Percentiles rank a stretch among this genome's conserved stretches.
Conservation (phyloP, 2,797 vertebrate genomes). For the Pipistrellus pipistrellus region DNA sequence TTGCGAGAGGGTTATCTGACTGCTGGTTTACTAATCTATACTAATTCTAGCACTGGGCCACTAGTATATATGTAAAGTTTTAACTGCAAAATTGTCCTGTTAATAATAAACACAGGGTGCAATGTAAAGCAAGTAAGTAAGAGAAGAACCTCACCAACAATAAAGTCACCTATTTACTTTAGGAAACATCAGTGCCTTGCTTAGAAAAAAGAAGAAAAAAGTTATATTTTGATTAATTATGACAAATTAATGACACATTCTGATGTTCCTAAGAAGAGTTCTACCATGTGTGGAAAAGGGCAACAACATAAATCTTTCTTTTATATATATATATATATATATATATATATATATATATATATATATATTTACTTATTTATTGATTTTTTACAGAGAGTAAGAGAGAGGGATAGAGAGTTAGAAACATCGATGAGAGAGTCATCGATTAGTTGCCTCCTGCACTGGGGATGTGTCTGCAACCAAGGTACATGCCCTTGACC, state of each 20-base stretch:
- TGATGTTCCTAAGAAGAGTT: background rate
- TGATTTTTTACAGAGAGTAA: no score
- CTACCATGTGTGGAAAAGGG: background rate
- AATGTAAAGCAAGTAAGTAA: background rate
- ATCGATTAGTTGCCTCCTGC: no score
- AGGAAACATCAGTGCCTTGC: background rate
- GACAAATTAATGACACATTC: background rate
- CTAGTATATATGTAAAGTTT: background rate
- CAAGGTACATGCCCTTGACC: no score
- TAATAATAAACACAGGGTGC: constrained; percentile 34
- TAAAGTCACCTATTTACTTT: background rate
- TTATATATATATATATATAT: no score
- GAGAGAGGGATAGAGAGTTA: no score
- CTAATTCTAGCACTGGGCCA: no score
- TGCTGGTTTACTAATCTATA: no score
- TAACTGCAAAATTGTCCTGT: constrained; percentile 13
- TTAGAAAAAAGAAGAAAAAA: background rate
- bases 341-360: no score
- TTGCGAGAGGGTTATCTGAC: no score
- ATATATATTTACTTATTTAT: no score
- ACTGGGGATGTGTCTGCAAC: no score
- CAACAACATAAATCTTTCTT: background rate
- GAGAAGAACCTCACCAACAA: background rate
- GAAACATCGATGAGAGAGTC: no score
- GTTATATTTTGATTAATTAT: background rate